Percentiles rank a stretch among this genome's conserved stretches.
phyloP scores from a whole-genome alignment of 2,888 invertebrate genomes.

The Incurvaria masculella region DNA sequence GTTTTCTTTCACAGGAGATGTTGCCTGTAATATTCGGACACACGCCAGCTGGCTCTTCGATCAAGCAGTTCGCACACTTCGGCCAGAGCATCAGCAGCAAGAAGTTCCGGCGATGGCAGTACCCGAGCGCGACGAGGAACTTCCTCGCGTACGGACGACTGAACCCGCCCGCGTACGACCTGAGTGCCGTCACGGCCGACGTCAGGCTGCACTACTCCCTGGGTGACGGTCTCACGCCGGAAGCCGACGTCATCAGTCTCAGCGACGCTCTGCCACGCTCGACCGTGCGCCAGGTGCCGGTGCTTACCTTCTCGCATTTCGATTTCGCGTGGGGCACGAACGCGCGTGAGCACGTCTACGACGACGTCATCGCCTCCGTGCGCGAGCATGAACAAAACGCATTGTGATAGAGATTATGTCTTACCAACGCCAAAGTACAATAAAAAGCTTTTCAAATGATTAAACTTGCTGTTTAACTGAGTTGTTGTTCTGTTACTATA shows the following conservation, averaged over 20 bases:
- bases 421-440: too few relatives aligned
- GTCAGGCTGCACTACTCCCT: constrained; percentile 26
- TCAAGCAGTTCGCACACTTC: constrained; percentile 30
- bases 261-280: constrained; percentile 21
- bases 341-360: constrained; percentile 21
- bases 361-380: constrained; percentile 20
- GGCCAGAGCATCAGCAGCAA: constrained; percentile 25
- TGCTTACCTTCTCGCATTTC: constrained; percentile 25
- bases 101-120: constrained; percentile 27
- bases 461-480: too few relatives aligned
- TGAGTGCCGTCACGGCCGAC: constrained; percentile 22
- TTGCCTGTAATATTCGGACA: constrained; percentile 28
- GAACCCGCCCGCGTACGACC: constrained; percentile 26
- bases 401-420: too few relatives aligned
- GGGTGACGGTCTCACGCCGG: constrained; percentile 21
- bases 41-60: constrained; percentile 28
- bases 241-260: constrained; percentile 21
- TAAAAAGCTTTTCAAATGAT: too few relatives aligned
- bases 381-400: constrained; percentile 12
- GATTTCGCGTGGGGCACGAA: constrained; percentile 30
- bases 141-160: constrained; percentile 22
- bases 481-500: too few relatives aligned
- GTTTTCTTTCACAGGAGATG: constrained; percentile 24
- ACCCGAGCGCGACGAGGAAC: constrained; percentile 20
- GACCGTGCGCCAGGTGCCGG: constrained; percentile 13